These are phyloP conservation scores for Siderastrea radians DNA, from an alignment of 92 coral and sea anemone species.

Conservation along the genomic window DNA sequence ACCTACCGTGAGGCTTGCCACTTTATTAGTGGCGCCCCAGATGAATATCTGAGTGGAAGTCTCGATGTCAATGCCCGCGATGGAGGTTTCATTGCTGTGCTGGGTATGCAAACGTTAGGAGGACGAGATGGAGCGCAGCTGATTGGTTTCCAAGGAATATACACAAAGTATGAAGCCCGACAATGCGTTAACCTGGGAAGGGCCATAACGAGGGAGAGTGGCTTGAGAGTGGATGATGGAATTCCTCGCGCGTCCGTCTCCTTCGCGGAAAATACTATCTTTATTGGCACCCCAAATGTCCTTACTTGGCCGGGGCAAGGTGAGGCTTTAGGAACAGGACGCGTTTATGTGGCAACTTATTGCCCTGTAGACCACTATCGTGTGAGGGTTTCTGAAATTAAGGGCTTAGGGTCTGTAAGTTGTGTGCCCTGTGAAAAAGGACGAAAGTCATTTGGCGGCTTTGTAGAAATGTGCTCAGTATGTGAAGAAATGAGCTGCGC, in stretches of 20 bases:
- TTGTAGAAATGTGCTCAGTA: slow-evolving; percentile 74
- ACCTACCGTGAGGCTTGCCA: slow-evolving; percentile 49
- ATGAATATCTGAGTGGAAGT: slow-evolving; percentile 52
- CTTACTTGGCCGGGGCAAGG: slow-evolving; percentile 89
- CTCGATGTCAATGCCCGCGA: slow-evolving; percentile 65
- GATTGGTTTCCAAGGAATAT: slow-evolving; percentile 71
- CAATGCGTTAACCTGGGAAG: slow-evolving; percentile 81
- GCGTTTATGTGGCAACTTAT: slow-evolving; percentile 83
- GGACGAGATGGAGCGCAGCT: slow-evolving; percentile 94
- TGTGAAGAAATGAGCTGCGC: slow-evolving; percentile 74
- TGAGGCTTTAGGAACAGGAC: slow-evolving; percentile 88
- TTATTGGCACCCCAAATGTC: slow-evolving; percentile 90
- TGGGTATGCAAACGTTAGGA: slow-evolving; percentile 81
- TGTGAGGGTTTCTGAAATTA: slow-evolving; percentile 57
- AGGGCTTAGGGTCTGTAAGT: slow-evolving; percentile 55
- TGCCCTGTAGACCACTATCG: slow-evolving; percentile 86
- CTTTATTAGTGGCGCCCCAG: slow-evolving; percentile 14
- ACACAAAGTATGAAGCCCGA: slow-evolving; percentile 29
- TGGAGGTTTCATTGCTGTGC: slow-evolving; percentile 71
- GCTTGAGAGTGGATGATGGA: slow-evolving; percentile 86
- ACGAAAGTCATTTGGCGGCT: slow-evolving; percentile 88
- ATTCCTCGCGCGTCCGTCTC: slow-evolving; percentile 80
- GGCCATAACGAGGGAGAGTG: slow-evolving; percentile 78
- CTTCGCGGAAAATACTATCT: slow-evolving; percentile 61
- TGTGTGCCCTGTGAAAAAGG: slow-evolving; percentile 89